Base-by-base conservation (phyloP, 2,888 invertebrate species). In the Anarsia innoxiella region DNA sequence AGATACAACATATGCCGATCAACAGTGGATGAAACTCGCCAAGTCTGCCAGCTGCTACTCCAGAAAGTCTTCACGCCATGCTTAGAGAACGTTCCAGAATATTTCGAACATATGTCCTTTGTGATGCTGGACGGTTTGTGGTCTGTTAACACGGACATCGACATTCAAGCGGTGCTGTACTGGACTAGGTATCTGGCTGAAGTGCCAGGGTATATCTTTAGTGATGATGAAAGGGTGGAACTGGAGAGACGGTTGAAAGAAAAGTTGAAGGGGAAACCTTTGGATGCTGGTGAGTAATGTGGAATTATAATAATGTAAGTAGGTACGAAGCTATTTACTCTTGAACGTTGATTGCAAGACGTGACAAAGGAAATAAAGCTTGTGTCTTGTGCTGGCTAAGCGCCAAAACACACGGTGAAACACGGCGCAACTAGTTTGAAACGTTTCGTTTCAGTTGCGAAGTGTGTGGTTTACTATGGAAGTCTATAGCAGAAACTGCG, bases 1-100 rank as follows among this genome's bases (percentile, higher is more conserved):
- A 26, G 92, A 50, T 93, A 89, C 65, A 93, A 93, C 61, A 76
- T 93, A 2, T 92, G 92, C 57, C 86, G 88, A 2, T 82, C 84
- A 1, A 87, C 87, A 3, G 79, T 88, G 33, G 82, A 85, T 1
- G 91, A 92, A 57, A 91, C 93, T 0, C 86, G 77, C 12, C 76
- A 83, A 35, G 86, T 90, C 1, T 90, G 90, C 50, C 79, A 86
- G 12, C 58, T 86, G 25, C 61, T 91, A 0, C 71, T 88, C 35
- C 87, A 89, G 0, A 80, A 88, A 1, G 85, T 91, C 0, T 91
- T 87, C 55, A 77, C 84, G 5, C 92, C 92, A 0, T 82, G 86
- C 15, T 59, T 93, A 6, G 82, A 86, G 34, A 78, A 86, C 29
- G 87, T 88, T 2, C 87, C 87, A 0, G 75, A 88, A 27, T 82